Percentiles rank a stretch among this genome's conserved stretches.
Evolutionary conservation across 2,113 vertebrate genomes (phyloP).

Genomic region (Fulica atra): DNA sequence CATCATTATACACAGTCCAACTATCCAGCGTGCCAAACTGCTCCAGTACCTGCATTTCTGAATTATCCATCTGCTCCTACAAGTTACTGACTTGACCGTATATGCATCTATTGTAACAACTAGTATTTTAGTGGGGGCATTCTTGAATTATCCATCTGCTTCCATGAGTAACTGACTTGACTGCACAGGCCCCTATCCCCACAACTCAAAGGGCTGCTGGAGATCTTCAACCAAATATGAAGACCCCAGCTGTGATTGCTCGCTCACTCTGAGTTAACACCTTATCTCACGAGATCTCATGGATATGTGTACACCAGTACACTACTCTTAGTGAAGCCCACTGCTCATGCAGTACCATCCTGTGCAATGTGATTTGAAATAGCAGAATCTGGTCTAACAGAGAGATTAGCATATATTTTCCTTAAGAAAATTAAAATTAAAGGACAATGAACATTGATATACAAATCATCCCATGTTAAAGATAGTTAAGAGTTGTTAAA

Average conservation of each 20-base stretch:
- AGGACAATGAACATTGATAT: background rate
- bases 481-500: background rate
- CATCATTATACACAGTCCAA: background rate
- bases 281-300: background rate
- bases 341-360: background rate
- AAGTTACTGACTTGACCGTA: background rate
- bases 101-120: background rate
- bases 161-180: background rate
- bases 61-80: background rate
- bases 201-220: background rate
- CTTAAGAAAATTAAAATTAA: background rate
- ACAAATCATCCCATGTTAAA: background rate
- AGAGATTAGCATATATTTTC: background rate
- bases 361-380: background rate
- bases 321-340: background rate
- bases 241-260: background rate
- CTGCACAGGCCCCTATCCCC: background rate
- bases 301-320: accelerated
- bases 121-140: background rate
- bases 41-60: background rate
- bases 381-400: background rate
- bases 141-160: background rate
- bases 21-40: accelerated
- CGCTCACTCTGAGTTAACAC: background rate
- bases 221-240: background rate